phyloP scores from a whole-genome alignment of 2,797 vertebrate genomes.

The Nyctalus aviator region DNA sequence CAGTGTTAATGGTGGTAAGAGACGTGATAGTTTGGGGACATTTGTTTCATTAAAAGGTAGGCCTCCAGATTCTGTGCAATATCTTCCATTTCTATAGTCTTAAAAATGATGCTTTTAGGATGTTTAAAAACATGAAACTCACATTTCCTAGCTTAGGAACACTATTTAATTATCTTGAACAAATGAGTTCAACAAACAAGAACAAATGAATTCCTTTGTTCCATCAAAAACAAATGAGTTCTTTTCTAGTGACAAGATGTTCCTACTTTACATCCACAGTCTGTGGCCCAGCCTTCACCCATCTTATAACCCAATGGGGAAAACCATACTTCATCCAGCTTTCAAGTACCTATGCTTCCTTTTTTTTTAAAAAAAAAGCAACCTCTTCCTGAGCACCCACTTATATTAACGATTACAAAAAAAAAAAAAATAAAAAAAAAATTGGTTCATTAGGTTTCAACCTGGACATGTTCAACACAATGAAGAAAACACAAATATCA shows the following conservation, averaged over 20 bases:
- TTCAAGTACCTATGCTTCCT: constrained; percentile 3
- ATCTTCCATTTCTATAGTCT: constrained; percentile 19
- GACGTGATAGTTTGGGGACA: neutral
- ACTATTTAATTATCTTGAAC: constrained; percentile 62
- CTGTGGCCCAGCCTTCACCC: neutral
- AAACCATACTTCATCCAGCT: neutral
- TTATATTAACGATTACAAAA: constrained; percentile 35
- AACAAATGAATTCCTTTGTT: constrained; percentile 45
- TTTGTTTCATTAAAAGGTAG: neutral
- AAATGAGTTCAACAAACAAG: constrained; percentile 41
- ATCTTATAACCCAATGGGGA: constrained; percentile 19
- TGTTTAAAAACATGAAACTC: constrained; percentile 27
- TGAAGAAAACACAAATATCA: constrained; percentile 66
- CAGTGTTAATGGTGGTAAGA: neutral
- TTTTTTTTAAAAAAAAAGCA: neutral
- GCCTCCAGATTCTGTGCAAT: neutral
- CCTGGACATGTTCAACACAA: constrained; percentile 56
- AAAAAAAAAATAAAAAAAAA: neutral
- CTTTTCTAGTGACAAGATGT: constrained; percentile 58
- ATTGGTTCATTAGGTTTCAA: constrained; percentile 54
- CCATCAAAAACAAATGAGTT: constrained; percentile 56
- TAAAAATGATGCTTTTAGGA: constrained; percentile 36
- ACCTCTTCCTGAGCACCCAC: neutral
- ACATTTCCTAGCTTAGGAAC: constrained; percentile 55
- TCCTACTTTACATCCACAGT: neutral